Percentiles rank a stretch among this genome's conserved stretches.
Evolutionary conservation across 2,888 invertebrate genomes (phyloP).

Genomic region (Nectonema munidae): DNA sequence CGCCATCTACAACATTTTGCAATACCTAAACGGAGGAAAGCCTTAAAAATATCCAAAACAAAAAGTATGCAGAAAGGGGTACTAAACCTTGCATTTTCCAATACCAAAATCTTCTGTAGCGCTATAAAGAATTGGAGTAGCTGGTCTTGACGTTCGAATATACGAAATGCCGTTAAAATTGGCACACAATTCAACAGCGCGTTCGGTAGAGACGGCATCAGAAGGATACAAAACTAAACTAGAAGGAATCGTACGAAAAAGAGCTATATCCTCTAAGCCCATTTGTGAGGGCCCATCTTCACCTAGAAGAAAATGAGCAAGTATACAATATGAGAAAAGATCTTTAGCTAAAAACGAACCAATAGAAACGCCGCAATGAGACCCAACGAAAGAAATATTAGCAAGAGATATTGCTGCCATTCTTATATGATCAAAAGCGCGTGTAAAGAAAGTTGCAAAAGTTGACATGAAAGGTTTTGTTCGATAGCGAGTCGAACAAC

Average conservation of each 20-base stretch:
- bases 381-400: slow-evolving; percentile 65
- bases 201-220: slow-evolving; percentile 72
- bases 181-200: slow-evolving; percentile 73
- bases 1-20: no score
- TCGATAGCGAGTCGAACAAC: slow-evolving; percentile 60
- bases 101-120: slow-evolving; percentile 48
- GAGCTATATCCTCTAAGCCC: slow-evolving; percentile 85
- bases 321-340: not conserved
- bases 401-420: slow-evolving; percentile 98
- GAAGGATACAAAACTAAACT: slow-evolving; percentile 36
- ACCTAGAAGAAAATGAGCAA: slow-evolving; percentile 19
- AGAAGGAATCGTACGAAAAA: slow-evolving; percentile 63
- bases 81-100: slow-evolving; percentile 29
- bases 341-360: not conserved
- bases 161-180: slow-evolving; percentile 75
- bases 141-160: slow-evolving; percentile 70
- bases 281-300: slow-evolving; percentile 97
- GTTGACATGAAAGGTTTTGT: slow-evolving; percentile 59
- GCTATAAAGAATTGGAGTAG: slow-evolving; percentile 47
- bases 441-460: slow-evolving; percentile 80
- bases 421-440: slow-evolving; percentile 86
- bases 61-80: no score
- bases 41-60: no score
- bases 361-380: slow-evolving; percentile 87
- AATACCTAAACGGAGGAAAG: no score